A percentile compares a stretch with the other conserved stretches of the same genome.
These are phyloP conservation scores for Eueremaeus valkanovi DNA, from an alignment of 2,888 invertebrate genomes.

Conservation along the genomic window DNA sequence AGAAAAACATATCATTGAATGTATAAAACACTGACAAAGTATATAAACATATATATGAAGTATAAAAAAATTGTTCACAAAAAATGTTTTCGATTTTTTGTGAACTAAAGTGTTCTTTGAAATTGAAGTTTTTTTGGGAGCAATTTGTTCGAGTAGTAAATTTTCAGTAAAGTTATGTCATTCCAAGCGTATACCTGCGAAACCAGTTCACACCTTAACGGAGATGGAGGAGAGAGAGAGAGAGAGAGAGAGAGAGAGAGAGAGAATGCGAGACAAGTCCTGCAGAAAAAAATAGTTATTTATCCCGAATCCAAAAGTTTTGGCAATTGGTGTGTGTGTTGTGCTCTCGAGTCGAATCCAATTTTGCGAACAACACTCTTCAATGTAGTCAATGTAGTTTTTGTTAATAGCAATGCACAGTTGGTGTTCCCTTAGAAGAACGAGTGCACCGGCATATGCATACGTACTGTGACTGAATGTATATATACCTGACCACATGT, in stretches of 20 bases:
- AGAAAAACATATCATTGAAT: too few relatives aligned
- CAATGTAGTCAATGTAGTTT: neutral
- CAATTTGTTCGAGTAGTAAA: neutral
- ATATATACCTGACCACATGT: neutral
- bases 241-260: too few relatives aligned
- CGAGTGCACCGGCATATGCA: neutral
- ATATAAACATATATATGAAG: neutral
- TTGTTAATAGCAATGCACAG: slow-evolving; percentile 1
- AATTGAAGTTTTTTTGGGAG: neutral
- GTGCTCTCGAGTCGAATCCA: neutral
- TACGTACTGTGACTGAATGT: neutral
- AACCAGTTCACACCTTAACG: slow-evolving; percentile 28
- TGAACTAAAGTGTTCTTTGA: neutral
- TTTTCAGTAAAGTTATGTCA: slow-evolving; percentile 14
- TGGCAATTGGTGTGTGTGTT: neutral
- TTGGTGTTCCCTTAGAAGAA: neutral
- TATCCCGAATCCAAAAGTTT: neutral
- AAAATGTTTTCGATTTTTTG: neutral
- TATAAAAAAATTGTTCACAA: neutral
- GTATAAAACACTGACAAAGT: too few relatives aligned
- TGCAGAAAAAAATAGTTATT: too few relatives aligned
- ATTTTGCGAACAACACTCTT: neutral
- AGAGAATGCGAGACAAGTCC: too few relatives aligned
- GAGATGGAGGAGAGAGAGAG: neutral
- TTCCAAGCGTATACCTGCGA: slow-evolving; percentile 19